Base-by-base conservation (phyloP, 2,113 vertebrate genomes). In the Chionodraco myersi region DNA sequence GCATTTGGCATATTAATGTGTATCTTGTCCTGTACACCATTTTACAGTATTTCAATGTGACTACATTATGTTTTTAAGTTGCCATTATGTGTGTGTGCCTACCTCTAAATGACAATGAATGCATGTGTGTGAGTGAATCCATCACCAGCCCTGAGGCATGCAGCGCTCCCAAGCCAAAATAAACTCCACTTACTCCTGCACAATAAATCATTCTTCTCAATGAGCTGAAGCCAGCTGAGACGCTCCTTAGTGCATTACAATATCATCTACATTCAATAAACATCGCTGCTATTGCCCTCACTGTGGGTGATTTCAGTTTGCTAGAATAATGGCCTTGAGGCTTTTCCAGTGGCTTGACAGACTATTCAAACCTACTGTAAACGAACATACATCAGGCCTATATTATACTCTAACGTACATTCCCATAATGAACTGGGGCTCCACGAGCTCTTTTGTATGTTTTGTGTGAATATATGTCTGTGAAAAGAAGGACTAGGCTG, bases 151-250 rank as follows among this genome's bases (percentile, higher is more conserved):
- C 89, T 91, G 6, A 75, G 92, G 86, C 88, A 89, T 74, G 76
- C 80, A 63, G 82, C 23, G 72, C 89, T 92, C 92, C 92, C 92
- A 80, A 93, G 93, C 91, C 92, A 92, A 93, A 93, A 93, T 93
- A 94, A 91, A 94, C 88, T 88, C 86, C 87, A 92, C 91, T 93
- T 92, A 91, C 91, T 90, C 79, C 80, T 54, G 82, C 77, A 90
- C 93, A 85, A 92, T 94, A 93, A 94, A 94, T 94, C 93, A 92
- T 90, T 88, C 87, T 88, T 92, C 92, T 93, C 91, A 93, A 94
- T 94, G 91, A 92, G 93, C 89, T 90, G 75, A 76, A 88, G 86
- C 90, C 93, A 92, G 91, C 90, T 92, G 91, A 93, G 88, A 88
- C 78, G 63, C 83, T 91, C 87, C 80, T 88, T 80, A 90, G 84